Evolutionary conservation across 2,888 invertebrate species (phyloP).

Genomic region (Diaperis boleti): DNA sequence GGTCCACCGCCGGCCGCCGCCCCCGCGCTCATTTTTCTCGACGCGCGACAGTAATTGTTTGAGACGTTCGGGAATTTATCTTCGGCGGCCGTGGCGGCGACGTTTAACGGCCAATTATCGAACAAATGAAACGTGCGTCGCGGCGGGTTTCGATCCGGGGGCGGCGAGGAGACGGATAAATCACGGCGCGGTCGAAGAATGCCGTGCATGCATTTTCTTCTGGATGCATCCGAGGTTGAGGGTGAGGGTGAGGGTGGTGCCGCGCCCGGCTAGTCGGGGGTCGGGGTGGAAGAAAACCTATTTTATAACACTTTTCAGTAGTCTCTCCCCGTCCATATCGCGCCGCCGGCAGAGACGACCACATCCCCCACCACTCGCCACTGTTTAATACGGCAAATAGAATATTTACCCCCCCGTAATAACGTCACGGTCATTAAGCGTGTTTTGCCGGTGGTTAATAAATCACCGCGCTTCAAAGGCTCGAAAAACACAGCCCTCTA

Average conservation of each 20-base stretch:
- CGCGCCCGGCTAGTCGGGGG: no score
- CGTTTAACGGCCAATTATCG: conserved; percentile 30
- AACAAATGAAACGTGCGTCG: conserved; percentile 30
- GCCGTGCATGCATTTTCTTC: background rate
- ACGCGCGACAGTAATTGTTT: conserved; percentile 52
- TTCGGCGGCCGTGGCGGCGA: conserved; percentile 21
- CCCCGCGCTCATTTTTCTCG: conserved; percentile 50
- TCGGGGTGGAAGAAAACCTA: no score
- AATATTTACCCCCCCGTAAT: conserved; percentile 36
- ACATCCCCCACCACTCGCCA: conserved; percentile 19
- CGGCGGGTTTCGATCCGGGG: conserved; percentile 4
- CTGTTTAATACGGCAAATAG: conserved; percentile 35
- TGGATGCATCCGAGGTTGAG: no score
- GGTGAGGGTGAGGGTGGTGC: no score
- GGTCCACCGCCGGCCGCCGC: conserved; percentile 34
- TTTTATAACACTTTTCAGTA: no score
- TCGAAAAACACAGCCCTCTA: no score
- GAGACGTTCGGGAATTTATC: conserved; percentile 52
- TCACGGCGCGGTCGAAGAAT: background rate
- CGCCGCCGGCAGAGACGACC: conserved; percentile 2
- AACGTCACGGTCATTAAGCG: conserved; percentile 38
- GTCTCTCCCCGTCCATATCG: conserved; percentile 8
- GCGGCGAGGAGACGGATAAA: conserved; percentile 2
- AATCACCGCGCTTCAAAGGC: conserved; percentile 27
- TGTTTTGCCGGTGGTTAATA: conserved; percentile 34